Conservation (phyloP, 1,140 invertebrate species). For the Calliphora vicina region DNA sequence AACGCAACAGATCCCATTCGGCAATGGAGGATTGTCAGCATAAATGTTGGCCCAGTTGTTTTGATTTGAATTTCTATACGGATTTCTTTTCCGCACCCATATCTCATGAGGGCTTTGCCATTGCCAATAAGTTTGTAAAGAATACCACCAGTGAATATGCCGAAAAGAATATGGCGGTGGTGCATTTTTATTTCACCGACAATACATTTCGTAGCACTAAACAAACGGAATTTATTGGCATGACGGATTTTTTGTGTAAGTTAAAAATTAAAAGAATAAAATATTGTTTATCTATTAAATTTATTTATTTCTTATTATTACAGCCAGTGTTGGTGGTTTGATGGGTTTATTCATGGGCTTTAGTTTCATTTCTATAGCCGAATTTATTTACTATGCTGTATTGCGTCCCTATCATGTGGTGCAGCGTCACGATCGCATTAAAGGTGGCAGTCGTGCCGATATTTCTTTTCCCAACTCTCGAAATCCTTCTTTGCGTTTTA, state of each 20-base stretch:
- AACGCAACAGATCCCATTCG: background rate
- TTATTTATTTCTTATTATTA: slow-evolving; percentile 45
- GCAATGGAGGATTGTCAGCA: slow-evolving; percentile 54
- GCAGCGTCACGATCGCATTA: slow-evolving; percentile 7
- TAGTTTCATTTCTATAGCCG: slow-evolving; percentile 78
- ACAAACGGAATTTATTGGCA: slow-evolving; percentile 77
- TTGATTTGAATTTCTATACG: slow-evolving; percentile 71
- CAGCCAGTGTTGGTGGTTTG: slow-evolving; percentile 79
- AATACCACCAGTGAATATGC: slow-evolving; percentile 73
- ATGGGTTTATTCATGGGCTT: slow-evolving; percentile 82
- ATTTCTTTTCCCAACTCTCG: background rate
- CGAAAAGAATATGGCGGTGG: slow-evolving; percentile 76
- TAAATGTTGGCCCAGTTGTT: slow-evolving; percentile 75
- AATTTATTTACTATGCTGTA: slow-evolving; percentile 75
- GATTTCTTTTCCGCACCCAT: slow-evolving; percentile 66
- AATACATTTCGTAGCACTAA: slow-evolving; percentile 73
- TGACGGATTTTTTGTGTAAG: slow-evolving; percentile 80
- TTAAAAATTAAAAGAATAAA: slow-evolving; percentile 61
- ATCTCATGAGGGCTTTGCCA: slow-evolving; percentile 46
- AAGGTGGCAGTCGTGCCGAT: slow-evolving; percentile 39
- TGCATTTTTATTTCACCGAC: slow-evolving; percentile 76
- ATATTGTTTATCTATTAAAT: slow-evolving; percentile 58
- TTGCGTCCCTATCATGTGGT: slow-evolving; percentile 66
- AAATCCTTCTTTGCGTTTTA: background rate
- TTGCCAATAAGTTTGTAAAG: slow-evolving; percentile 46